phyloP scores from a whole-genome alignment of 2,888 invertebrate genomes.

The Eumerus sabulonum region DNA sequence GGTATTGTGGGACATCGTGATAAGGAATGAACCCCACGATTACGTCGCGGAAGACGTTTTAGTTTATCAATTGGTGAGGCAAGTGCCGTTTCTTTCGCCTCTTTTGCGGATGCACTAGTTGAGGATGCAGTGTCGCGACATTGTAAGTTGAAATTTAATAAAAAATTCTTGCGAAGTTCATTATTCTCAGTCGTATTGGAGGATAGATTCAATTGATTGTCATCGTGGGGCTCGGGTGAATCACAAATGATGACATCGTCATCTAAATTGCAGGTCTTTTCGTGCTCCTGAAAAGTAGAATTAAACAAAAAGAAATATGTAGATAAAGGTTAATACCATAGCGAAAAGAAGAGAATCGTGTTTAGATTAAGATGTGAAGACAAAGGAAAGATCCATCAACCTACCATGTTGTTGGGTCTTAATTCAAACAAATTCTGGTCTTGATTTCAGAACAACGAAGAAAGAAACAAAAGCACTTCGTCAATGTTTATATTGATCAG shows the following conservation, averaged over 20 bases:
- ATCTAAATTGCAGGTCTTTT: constrained; percentile 79
- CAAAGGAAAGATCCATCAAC: no score
- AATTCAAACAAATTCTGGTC: no score
- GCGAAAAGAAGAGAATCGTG: not conserved
- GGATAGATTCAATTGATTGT: constrained; percentile 69
- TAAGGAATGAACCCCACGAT: constrained; percentile 79
- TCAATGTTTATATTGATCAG: no score
- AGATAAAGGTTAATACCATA: constrained; percentile 9
- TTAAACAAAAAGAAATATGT: not conserved
- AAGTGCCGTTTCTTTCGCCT: constrained; percentile 41
- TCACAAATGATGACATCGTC: constrained; percentile 78
- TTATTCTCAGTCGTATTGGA: constrained; percentile 73
- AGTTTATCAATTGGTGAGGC: constrained; percentile 71
- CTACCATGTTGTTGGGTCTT: no score
- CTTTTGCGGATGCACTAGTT: constrained; percentile 64
- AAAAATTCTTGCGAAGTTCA: constrained; percentile 78
- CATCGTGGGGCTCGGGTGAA: constrained; percentile 74
- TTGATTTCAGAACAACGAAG: no score
- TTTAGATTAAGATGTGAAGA: not conserved
- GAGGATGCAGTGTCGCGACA: constrained; percentile 66
- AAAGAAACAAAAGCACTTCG: no score
- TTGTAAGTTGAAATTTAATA: constrained; percentile 79
- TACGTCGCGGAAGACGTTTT: constrained; percentile 77
- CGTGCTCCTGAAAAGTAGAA: constrained; percentile 78
- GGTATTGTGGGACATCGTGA: constrained; percentile 80